Evolutionary conservation across 1,140 invertebrate genomes (phyloP).

Genomic region (Neocloeon triangulifer): DNA sequence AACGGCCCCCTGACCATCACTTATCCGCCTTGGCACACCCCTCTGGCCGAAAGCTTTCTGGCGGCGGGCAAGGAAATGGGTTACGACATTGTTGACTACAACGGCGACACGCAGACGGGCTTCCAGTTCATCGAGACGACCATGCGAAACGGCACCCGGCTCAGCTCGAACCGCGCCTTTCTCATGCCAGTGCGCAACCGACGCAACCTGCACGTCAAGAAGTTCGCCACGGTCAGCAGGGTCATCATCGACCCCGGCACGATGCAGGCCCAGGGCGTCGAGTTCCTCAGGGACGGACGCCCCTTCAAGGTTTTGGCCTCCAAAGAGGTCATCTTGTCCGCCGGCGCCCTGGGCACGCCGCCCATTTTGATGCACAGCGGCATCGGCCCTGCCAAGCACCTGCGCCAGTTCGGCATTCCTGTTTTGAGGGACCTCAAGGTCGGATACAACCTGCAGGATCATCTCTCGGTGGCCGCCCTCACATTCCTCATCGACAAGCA

Average conservation of each 20-base stretch:
- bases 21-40: constrained; percentile 28
- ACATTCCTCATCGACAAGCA: constrained; percentile 34
- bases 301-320: constrained; percentile 29
- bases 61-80: constrained; percentile 37
- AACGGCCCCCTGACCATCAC: constrained; percentile 34
- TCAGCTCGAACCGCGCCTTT: constrained; percentile 50
- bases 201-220: constrained; percentile 38
- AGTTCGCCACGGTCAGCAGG: constrained; percentile 36
- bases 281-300: constrained; percentile 26
- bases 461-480: constrained; percentile 42
- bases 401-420: constrained; percentile 31
- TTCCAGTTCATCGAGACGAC: constrained; percentile 33
- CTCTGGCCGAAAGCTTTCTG: constrained; percentile 38
- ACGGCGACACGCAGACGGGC: constrained; percentile 36
- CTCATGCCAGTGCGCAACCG: constrained; percentile 35
- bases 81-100: constrained; percentile 46
- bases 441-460: constrained; percentile 58
- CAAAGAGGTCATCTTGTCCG: constrained; percentile 55
- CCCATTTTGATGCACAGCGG: constrained; percentile 63
- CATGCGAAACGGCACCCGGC: constrained; percentile 42
- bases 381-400: constrained; percentile 45
- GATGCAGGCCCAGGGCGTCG: constrained; percentile 37
- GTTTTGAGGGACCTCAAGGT: constrained; percentile 46
- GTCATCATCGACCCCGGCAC: constrained; percentile 42
- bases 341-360: constrained; percentile 48